phyloP scores from a whole-genome alignment of 2,888 invertebrate species.

The Zootermopsis nevadensis region DNA sequence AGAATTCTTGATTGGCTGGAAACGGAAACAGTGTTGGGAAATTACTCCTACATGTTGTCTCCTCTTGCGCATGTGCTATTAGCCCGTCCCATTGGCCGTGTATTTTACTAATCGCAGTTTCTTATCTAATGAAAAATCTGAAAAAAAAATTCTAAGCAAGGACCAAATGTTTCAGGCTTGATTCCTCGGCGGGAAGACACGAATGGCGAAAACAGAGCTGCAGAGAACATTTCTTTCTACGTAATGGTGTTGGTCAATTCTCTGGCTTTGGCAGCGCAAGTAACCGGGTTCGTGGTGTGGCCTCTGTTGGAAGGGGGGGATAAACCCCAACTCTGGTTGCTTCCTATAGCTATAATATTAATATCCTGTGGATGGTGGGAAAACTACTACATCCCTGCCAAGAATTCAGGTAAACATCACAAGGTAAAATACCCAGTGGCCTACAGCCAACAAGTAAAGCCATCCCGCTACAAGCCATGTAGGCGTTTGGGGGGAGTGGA shows the following conservation, averaged over 20 bases:
- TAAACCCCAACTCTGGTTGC: slow-evolving; percentile 79
- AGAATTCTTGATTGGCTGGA: too few species aligned
- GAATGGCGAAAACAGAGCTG: background rate
- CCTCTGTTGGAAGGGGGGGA: slow-evolving; percentile 80
- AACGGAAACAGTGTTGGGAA: too few species aligned
- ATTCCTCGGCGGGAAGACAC: background rate
- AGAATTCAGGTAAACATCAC: slow-evolving; percentile 71
- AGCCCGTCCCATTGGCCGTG: too few species aligned
- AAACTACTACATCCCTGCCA: slow-evolving; percentile 83
- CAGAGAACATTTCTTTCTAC: slow-evolving; percentile 76
- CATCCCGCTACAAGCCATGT: too few species aligned
- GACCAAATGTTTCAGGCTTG: background rate
- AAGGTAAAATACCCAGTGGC: background rate
- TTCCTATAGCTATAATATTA: slow-evolving; percentile 85
- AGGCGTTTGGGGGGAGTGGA: too few species aligned
- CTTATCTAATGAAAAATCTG: too few species aligned
- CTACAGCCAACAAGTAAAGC: background rate
- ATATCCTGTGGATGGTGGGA: slow-evolving; percentile 98
- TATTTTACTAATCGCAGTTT: too few species aligned
- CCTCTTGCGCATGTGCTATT: too few species aligned
- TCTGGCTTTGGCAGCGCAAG: slow-evolving; percentile 87
- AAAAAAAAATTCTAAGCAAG: too few species aligned
- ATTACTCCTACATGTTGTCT: too few species aligned
- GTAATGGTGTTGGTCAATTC: slow-evolving; percentile 86
- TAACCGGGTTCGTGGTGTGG: slow-evolving; percentile 92